Evolutionary conservation across 2,888 invertebrate genomes (phyloP).

Genomic region (Xanthostigma xanthostigma): DNA sequence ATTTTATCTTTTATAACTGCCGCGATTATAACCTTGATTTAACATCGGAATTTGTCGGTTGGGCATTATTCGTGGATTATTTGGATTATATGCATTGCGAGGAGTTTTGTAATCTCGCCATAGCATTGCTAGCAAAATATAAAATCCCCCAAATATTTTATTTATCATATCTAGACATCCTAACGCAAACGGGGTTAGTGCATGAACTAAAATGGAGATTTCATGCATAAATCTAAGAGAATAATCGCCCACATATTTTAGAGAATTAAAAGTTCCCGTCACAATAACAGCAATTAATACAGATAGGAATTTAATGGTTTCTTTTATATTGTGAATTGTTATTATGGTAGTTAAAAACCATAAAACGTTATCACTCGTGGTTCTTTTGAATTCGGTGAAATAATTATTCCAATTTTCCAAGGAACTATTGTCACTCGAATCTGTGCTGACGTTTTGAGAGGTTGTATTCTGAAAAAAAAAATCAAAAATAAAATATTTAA

Average conservation of each 20-base stretch:
- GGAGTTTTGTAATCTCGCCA: slow-evolving; percentile 15
- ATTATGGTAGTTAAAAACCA: slow-evolving; percentile 15
- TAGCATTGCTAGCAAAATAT: slow-evolving; percentile 24
- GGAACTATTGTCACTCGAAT: neutral
- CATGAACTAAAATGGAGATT: slow-evolving; percentile 19
- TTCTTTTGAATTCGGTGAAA: slow-evolving; percentile 5
- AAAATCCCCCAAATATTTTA: slow-evolving; percentile 26
- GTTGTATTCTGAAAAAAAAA: too few relatives aligned
- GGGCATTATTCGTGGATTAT: too few relatives aligned
- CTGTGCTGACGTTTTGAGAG: neutral
- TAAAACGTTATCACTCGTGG: slow-evolving; percentile 4
- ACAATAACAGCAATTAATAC: slow-evolving; percentile 20
- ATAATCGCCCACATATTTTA: slow-evolving; percentile 22
- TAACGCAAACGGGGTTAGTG: slow-evolving; percentile 18
- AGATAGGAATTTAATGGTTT: slow-evolving; percentile 20
- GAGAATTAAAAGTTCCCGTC: slow-evolving; percentile 18
- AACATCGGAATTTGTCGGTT: too few relatives aligned
- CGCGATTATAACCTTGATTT: too few relatives aligned
- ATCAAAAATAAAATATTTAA: too few relatives aligned
- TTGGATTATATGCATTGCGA: neutral
- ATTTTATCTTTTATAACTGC: too few relatives aligned
- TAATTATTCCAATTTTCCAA: neutral
- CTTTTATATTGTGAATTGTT: slow-evolving; percentile 21
- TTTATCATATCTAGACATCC: slow-evolving; percentile 6
- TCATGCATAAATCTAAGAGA: slow-evolving; percentile 23